A percentile compares a stretch with the other conserved stretches of the same genome.
Conservation (phyloP, 2,113 vertebrate species). For the Brienomyrus longianalis region DNA sequence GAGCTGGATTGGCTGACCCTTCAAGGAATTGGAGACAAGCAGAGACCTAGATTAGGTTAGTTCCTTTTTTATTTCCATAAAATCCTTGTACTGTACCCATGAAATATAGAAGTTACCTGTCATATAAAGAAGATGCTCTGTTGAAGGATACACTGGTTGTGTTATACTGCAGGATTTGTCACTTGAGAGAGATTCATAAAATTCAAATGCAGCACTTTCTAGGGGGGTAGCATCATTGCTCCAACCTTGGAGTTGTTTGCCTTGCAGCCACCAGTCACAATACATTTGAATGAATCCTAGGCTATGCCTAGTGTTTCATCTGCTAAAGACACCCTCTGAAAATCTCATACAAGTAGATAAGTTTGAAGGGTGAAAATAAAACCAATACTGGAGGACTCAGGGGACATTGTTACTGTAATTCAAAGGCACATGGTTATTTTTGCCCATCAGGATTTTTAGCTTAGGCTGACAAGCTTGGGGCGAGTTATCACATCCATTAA, state of each 20-base stretch:
- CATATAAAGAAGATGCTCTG: neutral
- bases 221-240: neutral
- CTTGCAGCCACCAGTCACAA: neutral
- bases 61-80: neutral
- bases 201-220: neutral
- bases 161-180: neutral
- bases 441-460: neutral
- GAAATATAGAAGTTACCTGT: neutral
- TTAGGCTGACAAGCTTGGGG: neutral
- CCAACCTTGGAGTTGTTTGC: neutral
- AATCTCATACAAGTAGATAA: neutral
- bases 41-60: neutral
- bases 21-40: neutral
- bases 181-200: neutral
- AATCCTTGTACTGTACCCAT: neutral
- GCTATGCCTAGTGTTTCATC: neutral
- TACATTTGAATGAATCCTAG: neutral
- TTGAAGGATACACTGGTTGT: neutral
- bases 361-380: neutral
- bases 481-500: neutral
- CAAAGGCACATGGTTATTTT: neutral
- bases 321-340: neutral
- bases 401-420: neutral
- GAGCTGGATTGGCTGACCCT: neutral
- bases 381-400: neutral